Evolutionary conservation across 2,797 vertebrate species (phyloP).

Genomic region (Bryconaethiops microstoma): DNA sequence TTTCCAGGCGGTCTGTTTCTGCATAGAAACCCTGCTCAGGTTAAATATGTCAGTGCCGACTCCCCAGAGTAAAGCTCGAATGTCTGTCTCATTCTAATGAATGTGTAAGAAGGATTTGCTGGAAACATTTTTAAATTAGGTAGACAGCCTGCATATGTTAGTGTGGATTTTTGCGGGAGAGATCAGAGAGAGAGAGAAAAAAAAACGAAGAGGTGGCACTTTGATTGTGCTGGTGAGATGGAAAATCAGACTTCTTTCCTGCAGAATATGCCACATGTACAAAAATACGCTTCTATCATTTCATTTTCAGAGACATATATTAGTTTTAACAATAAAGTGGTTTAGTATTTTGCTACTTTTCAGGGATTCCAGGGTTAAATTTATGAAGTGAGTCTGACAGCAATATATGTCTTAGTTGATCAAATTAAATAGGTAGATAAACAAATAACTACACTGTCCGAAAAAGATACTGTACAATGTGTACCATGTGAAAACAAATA

Average conservation of each 20-base stretch:
- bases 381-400: not conserved
- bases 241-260: not conserved
- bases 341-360: not conserved
- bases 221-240: slow-evolving; percentile 7
- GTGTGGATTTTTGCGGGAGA: not conserved
- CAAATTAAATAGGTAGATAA: no score
- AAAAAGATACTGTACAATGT: no score
- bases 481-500: no score
- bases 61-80: slow-evolving; percentile 1
- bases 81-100: slow-evolving; percentile 1
- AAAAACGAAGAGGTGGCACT: not conserved
- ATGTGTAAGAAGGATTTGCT: slow-evolving; percentile 16
- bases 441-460: no score
- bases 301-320: not conserved
- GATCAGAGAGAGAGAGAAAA: not conserved
- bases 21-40: not conserved
- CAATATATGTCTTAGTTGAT: no score
- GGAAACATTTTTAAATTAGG: slow-evolving; percentile 13
- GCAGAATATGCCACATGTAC: not conserved
- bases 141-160: slow-evolving; percentile 17
- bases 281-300: not conserved
- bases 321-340: not conserved
- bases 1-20: not conserved
- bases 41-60: slow-evolving; percentile 2
- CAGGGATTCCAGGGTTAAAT: not conserved